Conservation (phyloP, 2,888 invertebrate genomes). For the Rugalucina vietnamica region DNA sequence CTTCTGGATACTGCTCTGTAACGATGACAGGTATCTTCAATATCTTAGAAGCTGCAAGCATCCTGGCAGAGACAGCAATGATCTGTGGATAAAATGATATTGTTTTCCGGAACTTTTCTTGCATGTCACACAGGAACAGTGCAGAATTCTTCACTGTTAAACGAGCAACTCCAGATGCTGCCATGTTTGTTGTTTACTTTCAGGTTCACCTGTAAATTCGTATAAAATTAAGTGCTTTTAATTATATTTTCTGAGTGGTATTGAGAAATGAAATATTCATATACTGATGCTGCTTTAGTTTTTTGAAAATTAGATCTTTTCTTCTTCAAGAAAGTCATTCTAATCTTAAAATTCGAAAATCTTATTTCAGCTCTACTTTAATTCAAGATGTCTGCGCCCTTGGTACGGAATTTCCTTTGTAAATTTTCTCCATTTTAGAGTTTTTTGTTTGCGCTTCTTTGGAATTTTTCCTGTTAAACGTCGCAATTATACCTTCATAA, state of each 20-base stretch:
- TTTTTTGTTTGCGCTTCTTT: too few species aligned
- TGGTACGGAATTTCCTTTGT: neutral
- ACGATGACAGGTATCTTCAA: constrained; percentile 86
- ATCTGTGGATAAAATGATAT: constrained; percentile 83
- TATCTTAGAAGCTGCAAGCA: constrained; percentile 85
- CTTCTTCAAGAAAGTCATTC: too few species aligned
- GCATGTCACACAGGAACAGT: constrained; percentile 84
- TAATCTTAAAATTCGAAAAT: too few species aligned
- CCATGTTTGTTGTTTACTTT: constrained; percentile 51
- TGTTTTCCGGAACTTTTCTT: constrained; percentile 83
- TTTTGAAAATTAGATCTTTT: too few species aligned
- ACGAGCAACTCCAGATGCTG: constrained; percentile 74
- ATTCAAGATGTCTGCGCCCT: constrained; percentile 30
- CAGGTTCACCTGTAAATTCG: neutral
- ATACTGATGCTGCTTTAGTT: too few species aligned
- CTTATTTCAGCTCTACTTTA: too few species aligned
- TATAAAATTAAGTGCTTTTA: neutral
- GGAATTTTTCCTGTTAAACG: too few species aligned
- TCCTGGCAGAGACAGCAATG: constrained; percentile 77
- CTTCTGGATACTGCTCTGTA: constrained; percentile 88
- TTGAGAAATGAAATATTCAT: too few species aligned
- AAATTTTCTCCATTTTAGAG: too few species aligned
- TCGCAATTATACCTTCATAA: too few species aligned
- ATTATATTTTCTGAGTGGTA: too few species aligned
- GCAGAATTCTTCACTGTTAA: constrained; percentile 77